Percentiles rank a stretch among this genome's conserved stretches.
Conservation (phyloP, 2,888 invertebrate genomes). For the Dioctria rufipes region DNA sequence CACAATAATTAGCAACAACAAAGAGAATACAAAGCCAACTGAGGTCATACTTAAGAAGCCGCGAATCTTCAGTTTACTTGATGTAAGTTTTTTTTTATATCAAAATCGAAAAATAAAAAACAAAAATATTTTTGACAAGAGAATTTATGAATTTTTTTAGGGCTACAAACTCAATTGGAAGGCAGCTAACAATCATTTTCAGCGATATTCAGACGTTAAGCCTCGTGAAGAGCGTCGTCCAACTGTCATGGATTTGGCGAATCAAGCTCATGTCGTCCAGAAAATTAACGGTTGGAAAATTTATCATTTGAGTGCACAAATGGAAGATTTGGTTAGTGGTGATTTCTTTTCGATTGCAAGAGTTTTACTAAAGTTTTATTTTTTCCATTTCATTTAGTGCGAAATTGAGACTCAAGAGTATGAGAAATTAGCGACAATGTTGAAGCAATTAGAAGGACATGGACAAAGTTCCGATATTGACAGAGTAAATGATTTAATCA, state of each 20-base stretch:
- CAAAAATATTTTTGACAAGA: not conserved
- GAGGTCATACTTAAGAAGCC: constrained; percentile 70
- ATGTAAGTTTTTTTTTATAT: constrained; percentile 63
- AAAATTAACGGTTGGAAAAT: constrained; percentile 97
- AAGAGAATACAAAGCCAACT: constrained; percentile 69
- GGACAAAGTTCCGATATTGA: constrained; percentile 72
- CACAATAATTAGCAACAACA: constrained; percentile 61
- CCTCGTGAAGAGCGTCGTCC: constrained; percentile 90
- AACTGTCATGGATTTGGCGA: constrained; percentile 89
- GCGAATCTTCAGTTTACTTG: constrained; percentile 67
- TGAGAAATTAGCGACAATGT: constrained; percentile 67
- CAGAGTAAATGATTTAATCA: constrained; percentile 76
- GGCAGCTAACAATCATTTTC: constrained; percentile 82
- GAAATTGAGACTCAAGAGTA: constrained; percentile 73
- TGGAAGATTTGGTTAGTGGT: constrained; percentile 86
- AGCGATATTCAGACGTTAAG: constrained; percentile 86
- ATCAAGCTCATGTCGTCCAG: constrained; percentile 88
- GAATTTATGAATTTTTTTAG: constrained; percentile 69
- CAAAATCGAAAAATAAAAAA: not conserved
- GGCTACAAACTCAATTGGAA: constrained; percentile 81
- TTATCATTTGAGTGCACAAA: constrained; percentile 91
- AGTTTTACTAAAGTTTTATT: not conserved
- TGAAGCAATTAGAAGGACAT: constrained; percentile 71
- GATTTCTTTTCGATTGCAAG: not conserved
- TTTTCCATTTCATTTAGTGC: constrained; percentile 68